phyloP scores from a whole-genome alignment of 1,140 invertebrate species.

The Platorchestia sp. region DNA sequence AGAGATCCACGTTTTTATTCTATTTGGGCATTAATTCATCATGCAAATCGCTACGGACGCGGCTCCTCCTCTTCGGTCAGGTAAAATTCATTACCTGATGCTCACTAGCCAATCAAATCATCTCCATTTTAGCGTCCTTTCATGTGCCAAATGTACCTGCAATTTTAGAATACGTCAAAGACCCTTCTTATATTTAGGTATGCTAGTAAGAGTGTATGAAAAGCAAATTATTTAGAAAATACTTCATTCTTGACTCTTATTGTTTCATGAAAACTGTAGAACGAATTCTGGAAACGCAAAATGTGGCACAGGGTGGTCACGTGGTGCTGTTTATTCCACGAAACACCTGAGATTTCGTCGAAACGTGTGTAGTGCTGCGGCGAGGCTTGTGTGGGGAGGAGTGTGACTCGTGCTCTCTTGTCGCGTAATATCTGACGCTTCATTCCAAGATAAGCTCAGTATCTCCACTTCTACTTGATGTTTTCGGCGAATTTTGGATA shows the following conservation, averaged over 20 bases:
- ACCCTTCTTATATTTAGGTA: background rate
- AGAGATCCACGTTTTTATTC: too few species aligned
- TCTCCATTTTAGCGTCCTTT: background rate
- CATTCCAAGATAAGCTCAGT: background rate
- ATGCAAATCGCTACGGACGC: too few species aligned
- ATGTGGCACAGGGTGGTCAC: slow-evolving; percentile 27
- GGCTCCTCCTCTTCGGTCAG: background rate
- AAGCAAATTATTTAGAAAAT: background rate
- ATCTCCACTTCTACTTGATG: slow-evolving; percentile 1
- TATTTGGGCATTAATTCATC: too few species aligned
- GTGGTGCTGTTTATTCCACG: slow-evolving; percentile 43
- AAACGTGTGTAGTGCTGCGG: slow-evolving; percentile 51
- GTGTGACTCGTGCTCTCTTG: slow-evolving; percentile 31
- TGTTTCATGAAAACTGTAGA: background rate
- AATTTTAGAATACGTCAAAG: background rate
- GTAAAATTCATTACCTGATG: slow-evolving; percentile 23
- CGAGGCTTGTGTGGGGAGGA: background rate
- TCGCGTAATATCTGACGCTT: background rate
- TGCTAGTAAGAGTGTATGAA: background rate
- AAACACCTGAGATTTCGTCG: slow-evolving; percentile 52
- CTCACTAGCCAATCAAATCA: background rate
- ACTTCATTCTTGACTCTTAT: background rate
- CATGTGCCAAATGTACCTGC: background rate
- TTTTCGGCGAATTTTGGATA: background rate
- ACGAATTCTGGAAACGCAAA: background rate